Base-by-base conservation (phyloP, 2,888 invertebrate species). In the Tolmerus cingulatus region DNA sequence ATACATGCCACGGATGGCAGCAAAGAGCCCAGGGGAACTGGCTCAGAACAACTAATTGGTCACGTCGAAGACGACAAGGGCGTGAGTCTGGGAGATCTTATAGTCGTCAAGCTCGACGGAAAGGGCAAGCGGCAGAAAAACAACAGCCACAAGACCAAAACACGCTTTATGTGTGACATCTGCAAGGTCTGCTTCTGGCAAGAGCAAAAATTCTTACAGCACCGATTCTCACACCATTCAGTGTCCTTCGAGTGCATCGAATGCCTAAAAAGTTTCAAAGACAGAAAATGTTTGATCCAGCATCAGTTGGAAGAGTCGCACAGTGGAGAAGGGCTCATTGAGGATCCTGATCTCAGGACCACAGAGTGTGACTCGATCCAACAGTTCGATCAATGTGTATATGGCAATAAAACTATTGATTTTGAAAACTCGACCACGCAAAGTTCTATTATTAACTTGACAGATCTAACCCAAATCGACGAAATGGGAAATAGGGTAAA, bases 21-120 rank as follows among this genome's bases (percentile, higher is more conserved):
- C 1, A 89, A 90, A 23, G 91, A 90, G 23, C 89, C 43, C 19
- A 87, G 84, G 43, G 76, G 87, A n/a, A 88, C 88, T 27, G 87
- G 91, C 57, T 87, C 89, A 1, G 90, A 91, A 78, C 94, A 95
- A 91, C 93, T 96, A 40, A 96, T 96, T 88, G 96, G 96, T 0
- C 95, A 95, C 90, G 91, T 95, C 88, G 95, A 95, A 91, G 93
- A 94, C 30, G 93, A 94, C 2, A 93, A 94, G 89, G 94, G 95
- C 4, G 93, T 93, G 89, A 93, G 94, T 91, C 90, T 94, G 82
- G 95, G 95, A 0, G 95, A 95, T 90, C 92, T 95, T 1, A 94
- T 95, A 12, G 93, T 95, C 19, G 93, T 95, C 2, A 85, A 85
- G 16, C 7, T 43, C 5, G 34, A 12, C 0, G n/a, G 12, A 27